Evolutionary conservation across 1,140 invertebrate species (phyloP), one percentile per base, ranked within the genome.

Genomic region (Pseudomyrmex sp.): DNA sequence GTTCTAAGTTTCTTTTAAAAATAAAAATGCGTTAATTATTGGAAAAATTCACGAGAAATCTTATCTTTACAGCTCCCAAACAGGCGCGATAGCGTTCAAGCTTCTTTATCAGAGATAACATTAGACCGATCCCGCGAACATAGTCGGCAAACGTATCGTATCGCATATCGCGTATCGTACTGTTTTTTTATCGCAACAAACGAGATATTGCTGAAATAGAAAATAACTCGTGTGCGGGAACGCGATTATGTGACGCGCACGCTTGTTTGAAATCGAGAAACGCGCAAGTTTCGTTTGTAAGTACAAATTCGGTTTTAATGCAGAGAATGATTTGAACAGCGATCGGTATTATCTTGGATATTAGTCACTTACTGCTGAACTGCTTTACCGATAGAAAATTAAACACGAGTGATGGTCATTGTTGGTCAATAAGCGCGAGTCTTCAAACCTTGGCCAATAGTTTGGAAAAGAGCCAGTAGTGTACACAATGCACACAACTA

Each of bases 61-160:
- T 80, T 80, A 80, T 80, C 76, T 80, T 80, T 59, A 72, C n/a
- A 80, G 72, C 76, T 80, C 72, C 59, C 23, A 80, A 35, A 48
- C 50, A 80, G 48, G 56, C 54, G 20, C 15, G 70, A 82, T 82
- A 82, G 26, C 70, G 59, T 1, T 54, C 35, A 20, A 46, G 79
- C 79, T 73, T 56, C 18, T 48, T 82, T 82, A 82, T 82, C 79
- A 65, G 50, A 63, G 79, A 82, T 82, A 82, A 82, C 61, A 23
- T 18, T 75, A 48, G 46, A 75, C 79, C 35, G n/a, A 50, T 82
- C 26, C 59, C 63, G 35, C 35, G 63, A 74, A 54, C 59, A 15
- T 70, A 77, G 48, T 35, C 10, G 23, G 35, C 52, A 12, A 48
- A 13, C 26, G 18, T 35, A 77, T 56, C 61, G 1, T 79, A 79